A percentile compares a stretch with the other conserved stretches of the same genome.
Conservation (phyloP, 1,140 invertebrate genomes). For the Drosophila bocqueti region DNA sequence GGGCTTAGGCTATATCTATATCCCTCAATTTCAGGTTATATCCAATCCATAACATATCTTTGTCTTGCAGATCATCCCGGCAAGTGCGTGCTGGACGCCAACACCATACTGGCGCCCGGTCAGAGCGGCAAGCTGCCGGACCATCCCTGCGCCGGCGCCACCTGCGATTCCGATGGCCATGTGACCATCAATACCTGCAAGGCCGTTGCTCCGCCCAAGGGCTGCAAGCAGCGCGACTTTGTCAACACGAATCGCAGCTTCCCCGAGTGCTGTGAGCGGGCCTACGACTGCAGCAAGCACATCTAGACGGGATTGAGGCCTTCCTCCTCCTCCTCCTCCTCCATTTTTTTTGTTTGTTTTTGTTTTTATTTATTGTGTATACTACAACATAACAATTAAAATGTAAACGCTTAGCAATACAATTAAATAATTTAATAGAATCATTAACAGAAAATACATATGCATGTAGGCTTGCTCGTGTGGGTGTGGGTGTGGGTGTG, state of each 20-base stretch:
- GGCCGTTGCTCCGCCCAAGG: constrained; percentile 66
- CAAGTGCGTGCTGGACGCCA: constrained; percentile 64
- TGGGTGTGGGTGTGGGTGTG: constrained; percentile 21
- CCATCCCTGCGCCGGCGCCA: constrained; percentile 67
- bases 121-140: constrained; percentile 68
- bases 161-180: constrained; percentile 52
- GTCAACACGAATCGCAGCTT: constrained; percentile 72
- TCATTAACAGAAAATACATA: constrained; percentile 78
- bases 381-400: constrained; percentile 83
- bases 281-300: constrained; percentile 65
- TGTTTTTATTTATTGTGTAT: constrained; percentile 76
- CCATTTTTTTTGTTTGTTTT: constrained; percentile 16
- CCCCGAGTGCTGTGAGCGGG: constrained; percentile 74
- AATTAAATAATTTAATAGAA: constrained; percentile 84
- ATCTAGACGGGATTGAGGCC: constrained; percentile 40
- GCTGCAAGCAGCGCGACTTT: constrained; percentile 80
- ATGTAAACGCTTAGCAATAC: constrained; percentile 81
- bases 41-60: too few relatives aligned
- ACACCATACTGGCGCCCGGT: constrained; percentile 65
- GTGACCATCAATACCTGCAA: constrained; percentile 66
- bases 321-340: neutral
- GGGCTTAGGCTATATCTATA: neutral
- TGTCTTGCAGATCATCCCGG: constrained; percentile 64
- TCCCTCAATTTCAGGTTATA: neutral
- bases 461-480: constrained; percentile 43